Conservation (phyloP, 1,140 invertebrate genomes). For the Musca domestica region DNA sequence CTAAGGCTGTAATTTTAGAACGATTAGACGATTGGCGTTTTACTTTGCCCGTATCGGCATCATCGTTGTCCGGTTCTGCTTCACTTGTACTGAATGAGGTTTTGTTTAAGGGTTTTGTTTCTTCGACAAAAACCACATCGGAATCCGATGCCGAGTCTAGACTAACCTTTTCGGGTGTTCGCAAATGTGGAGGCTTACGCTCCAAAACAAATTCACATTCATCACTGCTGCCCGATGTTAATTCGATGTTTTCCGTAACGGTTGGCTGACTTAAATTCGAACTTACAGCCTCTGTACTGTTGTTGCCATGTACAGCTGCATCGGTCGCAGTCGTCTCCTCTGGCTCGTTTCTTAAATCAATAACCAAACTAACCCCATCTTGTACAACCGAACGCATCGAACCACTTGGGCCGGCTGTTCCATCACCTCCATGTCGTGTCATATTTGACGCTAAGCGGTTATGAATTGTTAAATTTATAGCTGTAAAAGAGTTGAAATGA, state of each 20-base stretch:
- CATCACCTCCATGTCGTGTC: background rate
- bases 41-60: background rate
- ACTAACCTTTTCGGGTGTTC: slow-evolving; percentile 61
- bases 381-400: background rate
- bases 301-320: background rate
- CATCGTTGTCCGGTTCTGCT: background rate
- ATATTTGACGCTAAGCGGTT: slow-evolving; percentile 19
- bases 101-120: slow-evolving; percentile 26
- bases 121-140: slow-evolving; percentile 58
- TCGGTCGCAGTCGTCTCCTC: background rate
- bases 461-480: slow-evolving; percentile 29
- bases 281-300: background rate
- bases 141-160: slow-evolving; percentile 59
- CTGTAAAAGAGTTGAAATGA: slow-evolving; percentile 30
- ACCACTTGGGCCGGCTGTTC: background rate
- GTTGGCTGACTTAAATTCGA: background rate
- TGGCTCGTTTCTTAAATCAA: slow-evolving; percentile 9
- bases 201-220: slow-evolving; percentile 51
- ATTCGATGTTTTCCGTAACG: slow-evolving; percentile 26
- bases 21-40: background rate
- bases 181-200: slow-evolving; percentile 59
- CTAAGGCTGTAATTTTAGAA: slow-evolving; percentile 8
- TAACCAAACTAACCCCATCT: slow-evolving; percentile 12
- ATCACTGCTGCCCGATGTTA: slow-evolving; percentile 34
- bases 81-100: slow-evolving; percentile 18